phyloP scores from a whole-genome alignment of 1,140 invertebrate genomes.

The Vanessa tameamea region DNA sequence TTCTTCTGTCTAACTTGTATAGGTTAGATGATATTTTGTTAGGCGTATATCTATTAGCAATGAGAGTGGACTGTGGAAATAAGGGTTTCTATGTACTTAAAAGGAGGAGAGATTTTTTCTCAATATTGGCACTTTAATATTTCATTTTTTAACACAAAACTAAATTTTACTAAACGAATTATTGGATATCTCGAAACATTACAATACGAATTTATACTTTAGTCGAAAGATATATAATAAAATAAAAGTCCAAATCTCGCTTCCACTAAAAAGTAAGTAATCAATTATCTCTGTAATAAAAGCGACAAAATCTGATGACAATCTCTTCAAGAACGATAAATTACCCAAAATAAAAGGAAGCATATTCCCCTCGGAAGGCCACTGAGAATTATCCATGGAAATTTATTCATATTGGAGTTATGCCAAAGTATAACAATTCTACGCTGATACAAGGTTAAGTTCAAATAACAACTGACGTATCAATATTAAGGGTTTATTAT shows the following conservation, averaged over 20 bases:
- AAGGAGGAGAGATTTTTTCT: no score
- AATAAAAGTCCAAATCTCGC: background rate
- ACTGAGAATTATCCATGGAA: slow-evolving; percentile 22
- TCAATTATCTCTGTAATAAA: slow-evolving; percentile 14
- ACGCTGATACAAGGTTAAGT: slow-evolving; percentile 23
- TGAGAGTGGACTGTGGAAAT: no score
- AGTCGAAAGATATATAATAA: background rate
- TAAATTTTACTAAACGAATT: no score
- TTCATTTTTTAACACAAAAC: no score
- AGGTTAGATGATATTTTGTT: no score
- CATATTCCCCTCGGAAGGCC: slow-evolving; percentile 27
- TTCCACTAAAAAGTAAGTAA: background rate
- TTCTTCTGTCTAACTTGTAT: no score
- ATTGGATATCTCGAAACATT: background rate
- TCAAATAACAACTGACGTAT: background rate
- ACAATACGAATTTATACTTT: background rate
- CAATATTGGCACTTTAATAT: no score
- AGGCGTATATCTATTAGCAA: no score
- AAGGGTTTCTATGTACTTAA: no score
- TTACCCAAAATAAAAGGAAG: slow-evolving; percentile 26
- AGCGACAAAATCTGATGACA: slow-evolving; percentile 20
- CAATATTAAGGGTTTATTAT: background rate
- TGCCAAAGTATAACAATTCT: slow-evolving; percentile 19
- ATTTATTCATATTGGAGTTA: slow-evolving; percentile 30
- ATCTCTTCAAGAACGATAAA: slow-evolving; percentile 19